Conservation (phyloP, 2,113 vertebrate genomes). For the Pelmatolapia mariae region DNA sequence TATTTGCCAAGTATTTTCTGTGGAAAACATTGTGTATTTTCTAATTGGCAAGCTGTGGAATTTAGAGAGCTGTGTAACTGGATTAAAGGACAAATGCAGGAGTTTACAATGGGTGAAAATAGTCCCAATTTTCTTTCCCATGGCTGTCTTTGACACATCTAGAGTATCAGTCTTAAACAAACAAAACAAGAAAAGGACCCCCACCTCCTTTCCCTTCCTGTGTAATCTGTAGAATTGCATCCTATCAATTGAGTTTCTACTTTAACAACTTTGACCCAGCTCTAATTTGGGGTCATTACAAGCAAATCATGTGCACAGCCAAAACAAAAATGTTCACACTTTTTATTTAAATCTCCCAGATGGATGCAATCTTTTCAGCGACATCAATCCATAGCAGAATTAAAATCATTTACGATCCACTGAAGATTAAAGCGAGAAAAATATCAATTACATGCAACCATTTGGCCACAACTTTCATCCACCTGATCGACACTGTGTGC, state of each 20-base stretch:
- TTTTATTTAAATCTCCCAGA: constrained; percentile 10
- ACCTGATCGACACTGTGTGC: neutral
- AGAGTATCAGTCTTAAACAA: neutral
- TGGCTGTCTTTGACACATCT: neutral
- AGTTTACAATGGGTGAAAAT: neutral
- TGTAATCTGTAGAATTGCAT: neutral
- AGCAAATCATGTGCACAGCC: constrained; percentile 17
- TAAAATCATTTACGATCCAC: neutral
- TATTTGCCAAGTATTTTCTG: constrained; percentile 14
- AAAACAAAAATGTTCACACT: constrained; percentile 28
- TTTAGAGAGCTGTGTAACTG: neutral
- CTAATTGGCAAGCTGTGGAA: constrained; percentile 1
- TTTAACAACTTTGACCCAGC: constrained; percentile 34
- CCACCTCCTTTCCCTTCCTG: neutral
- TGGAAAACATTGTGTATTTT: constrained; percentile 8
- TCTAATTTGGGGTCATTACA: constrained; percentile 20
- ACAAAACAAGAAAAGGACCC: neutral
- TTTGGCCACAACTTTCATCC: neutral
- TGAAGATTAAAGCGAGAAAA: constrained; percentile 9
- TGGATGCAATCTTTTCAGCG: neutral
- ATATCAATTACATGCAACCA: neutral
- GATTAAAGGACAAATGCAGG: constrained; percentile 13
- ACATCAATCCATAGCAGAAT: constrained; percentile 13
- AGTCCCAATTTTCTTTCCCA: neutral
- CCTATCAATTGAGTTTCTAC: neutral